Conservation (phyloP, 2,113 vertebrate species). For the Lepus americanus region DNA sequence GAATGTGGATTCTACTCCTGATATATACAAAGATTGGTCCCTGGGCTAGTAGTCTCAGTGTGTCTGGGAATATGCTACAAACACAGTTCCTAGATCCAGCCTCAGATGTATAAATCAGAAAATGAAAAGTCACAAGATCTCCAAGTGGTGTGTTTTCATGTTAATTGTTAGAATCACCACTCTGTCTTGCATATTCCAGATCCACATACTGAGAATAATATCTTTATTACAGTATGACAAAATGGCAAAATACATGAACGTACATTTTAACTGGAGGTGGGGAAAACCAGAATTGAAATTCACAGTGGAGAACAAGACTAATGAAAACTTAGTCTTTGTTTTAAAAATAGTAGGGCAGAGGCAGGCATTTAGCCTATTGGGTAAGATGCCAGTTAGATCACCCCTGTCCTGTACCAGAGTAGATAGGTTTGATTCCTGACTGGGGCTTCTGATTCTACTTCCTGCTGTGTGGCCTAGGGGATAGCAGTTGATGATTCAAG, state of each 20-base stretch:
- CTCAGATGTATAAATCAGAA: neutral
- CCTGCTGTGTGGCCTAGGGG: too few relatives aligned
- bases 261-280: neutral
- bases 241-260: neutral
- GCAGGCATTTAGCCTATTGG: too few relatives aligned
- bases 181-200: neutral
- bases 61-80: neutral
- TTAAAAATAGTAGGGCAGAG: neutral
- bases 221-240: neutral
- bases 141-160: neutral
- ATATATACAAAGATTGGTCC: neutral
- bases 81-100: neutral
- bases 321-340: neutral
- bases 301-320: neutral
- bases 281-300: neutral
- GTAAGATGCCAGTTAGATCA: too few relatives aligned
- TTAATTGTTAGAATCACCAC: neutral
- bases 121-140: neutral
- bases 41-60: neutral
- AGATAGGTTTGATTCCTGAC: too few relatives aligned
- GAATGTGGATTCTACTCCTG: neutral
- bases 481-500: too few relatives aligned
- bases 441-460: too few relatives aligned
- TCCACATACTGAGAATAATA: neutral
- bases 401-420: too few relatives aligned